These are phyloP conservation scores for Peromyscus maniculatus DNA, from an alignment of 2,113 vertebrate species.

Conservation along the genomic window DNA sequence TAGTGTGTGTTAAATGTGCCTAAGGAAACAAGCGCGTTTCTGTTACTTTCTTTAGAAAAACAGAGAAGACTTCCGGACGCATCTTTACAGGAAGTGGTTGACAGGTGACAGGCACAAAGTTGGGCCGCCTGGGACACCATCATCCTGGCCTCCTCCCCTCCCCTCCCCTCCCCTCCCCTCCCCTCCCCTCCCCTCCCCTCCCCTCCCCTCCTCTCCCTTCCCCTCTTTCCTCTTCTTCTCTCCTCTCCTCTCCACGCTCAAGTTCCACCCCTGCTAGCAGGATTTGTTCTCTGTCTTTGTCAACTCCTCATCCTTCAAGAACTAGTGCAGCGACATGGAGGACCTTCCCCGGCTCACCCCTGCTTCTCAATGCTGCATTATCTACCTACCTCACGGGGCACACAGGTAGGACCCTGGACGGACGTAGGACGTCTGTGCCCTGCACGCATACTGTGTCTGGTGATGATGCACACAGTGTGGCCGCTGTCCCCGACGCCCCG, in stretches of 20 bases:
- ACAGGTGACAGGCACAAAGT: background rate
- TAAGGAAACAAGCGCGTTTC: background rate
- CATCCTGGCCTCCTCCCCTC: background rate
- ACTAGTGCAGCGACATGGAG: background rate
- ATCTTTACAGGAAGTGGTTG: background rate
- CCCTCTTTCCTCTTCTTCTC: background rate
- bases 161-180: background rate
- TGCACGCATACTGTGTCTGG: background rate
- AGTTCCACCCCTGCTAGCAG: background rate
- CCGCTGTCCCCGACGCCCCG: background rate
- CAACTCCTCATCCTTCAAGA: background rate
- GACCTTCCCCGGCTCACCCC: background rate
- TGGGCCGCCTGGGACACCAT: too few relatives aligned
- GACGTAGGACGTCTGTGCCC: background rate
- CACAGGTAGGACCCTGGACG: background rate
- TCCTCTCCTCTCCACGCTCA: background rate
- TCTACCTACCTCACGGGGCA: background rate
- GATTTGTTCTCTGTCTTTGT: background rate
- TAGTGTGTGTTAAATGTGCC: background rate
- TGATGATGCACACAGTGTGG: background rate
- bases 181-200: too few relatives aligned
- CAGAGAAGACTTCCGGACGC: background rate
- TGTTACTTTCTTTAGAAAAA: background rate
- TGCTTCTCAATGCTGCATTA: background rate
- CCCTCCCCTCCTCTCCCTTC: background rate